These are phyloP conservation scores for Megamerina dolium DNA, from an alignment of 2,888 invertebrate species.

Conservation along the genomic window DNA sequence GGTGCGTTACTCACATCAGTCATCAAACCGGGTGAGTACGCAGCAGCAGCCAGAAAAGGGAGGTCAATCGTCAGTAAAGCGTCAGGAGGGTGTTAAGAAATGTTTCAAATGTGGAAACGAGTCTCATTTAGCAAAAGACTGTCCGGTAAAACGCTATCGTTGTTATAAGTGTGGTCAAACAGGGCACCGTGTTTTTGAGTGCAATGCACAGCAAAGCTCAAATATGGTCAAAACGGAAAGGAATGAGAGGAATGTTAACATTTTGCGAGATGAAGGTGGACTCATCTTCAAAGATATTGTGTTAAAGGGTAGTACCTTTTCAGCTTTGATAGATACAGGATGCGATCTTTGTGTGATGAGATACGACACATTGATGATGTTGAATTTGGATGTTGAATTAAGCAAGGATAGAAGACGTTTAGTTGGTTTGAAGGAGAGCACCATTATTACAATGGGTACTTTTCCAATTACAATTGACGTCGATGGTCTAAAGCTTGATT, in stretches of 20 bases:
- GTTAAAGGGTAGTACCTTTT: too few species aligned
- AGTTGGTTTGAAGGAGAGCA: too few species aligned
- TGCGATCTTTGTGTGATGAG: too few species aligned
- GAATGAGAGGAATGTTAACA: not conserved
- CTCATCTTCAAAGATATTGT: slow-evolving; percentile 1
- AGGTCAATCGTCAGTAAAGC: too few species aligned
- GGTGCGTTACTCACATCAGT: too few species aligned
- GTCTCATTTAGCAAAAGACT: slow-evolving; percentile 3
- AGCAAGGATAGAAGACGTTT: not conserved
- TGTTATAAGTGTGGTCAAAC: too few species aligned
- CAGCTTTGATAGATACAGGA: too few species aligned
- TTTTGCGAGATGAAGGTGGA: not conserved
- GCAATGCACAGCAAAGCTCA: too few species aligned
- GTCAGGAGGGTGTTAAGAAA: too few species aligned
- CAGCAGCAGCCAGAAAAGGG: too few species aligned
- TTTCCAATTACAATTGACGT: not conserved
- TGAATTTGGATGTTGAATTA: not conserved
- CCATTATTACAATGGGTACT: slow-evolving; percentile 5
- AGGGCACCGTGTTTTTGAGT: too few species aligned
- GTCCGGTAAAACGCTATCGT: slow-evolving; percentile 3
- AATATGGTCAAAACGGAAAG: not conserved
- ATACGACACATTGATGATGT: not conserved
- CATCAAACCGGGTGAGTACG: too few species aligned
- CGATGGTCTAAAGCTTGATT: slow-evolving; percentile 2
- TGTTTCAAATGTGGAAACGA: slow-evolving; percentile 6